Percentiles rank a stretch among this genome's conserved stretches.
Evolutionary conservation across 2,113 vertebrate species (phyloP).

Genomic region (Cyprinodon brontotheroides): DNA sequence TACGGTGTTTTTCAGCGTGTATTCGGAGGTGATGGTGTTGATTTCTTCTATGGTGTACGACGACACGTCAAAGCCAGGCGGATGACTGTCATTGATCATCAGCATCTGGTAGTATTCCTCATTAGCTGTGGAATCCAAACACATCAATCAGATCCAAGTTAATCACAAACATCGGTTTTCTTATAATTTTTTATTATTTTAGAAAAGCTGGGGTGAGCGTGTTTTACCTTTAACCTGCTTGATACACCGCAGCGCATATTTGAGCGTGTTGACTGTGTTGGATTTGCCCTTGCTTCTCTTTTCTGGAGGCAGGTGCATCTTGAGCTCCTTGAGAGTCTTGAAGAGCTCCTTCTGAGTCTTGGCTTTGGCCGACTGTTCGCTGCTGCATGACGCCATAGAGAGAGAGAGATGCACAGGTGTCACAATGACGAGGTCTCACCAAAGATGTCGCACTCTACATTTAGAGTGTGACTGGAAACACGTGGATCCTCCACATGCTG

Average conservation of each 20-base stretch:
- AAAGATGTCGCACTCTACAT: background rate
- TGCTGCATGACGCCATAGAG: conserved; percentile 77
- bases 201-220: background rate
- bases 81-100: conserved; percentile 87
- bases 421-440: conserved; percentile 45
- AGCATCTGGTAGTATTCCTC: conserved; percentile 95
- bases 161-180: too few species aligned
- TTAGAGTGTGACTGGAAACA: background rate
- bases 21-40: conserved; percentile 88
- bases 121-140: conserved; percentile 79
- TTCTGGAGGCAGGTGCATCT: conserved; percentile 87
- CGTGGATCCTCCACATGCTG: background rate
- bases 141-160: background rate
- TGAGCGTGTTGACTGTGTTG: conserved; percentile 86
- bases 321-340: conserved; percentile 90
- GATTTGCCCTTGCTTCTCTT: conserved; percentile 90
- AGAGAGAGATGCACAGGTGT: conserved; percentile 51
- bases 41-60: conserved; percentile 91
- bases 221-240: conserved; percentile 94
- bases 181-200: background rate
- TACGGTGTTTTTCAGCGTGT: conserved; percentile 89
- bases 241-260: conserved; percentile 92
- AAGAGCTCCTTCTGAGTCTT: conserved; percentile 91
- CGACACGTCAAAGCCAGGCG: conserved; percentile 83
- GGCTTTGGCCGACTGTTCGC: conserved; percentile 90